Evolutionary conservation across 2,113 vertebrate genomes (phyloP).

Genomic region (Chloropsis cyanopogon): DNA sequence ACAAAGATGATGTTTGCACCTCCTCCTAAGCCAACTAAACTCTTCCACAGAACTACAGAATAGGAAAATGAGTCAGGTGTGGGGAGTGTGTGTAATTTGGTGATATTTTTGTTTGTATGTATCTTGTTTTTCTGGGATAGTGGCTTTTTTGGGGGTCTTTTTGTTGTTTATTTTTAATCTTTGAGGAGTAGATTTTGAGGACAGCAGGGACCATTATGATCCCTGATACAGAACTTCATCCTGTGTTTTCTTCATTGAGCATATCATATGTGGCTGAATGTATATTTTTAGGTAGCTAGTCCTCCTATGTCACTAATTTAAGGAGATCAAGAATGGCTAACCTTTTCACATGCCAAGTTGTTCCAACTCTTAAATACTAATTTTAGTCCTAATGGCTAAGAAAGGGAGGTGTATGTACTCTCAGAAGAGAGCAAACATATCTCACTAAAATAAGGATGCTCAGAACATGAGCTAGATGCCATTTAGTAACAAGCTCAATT

Average conservation of each 20-base stretch:
- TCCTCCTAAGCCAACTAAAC: background rate
- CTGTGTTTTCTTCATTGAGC: background rate
- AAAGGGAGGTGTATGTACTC: background rate
- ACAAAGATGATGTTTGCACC: background rate
- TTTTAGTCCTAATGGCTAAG: background rate
- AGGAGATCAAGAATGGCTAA: background rate
- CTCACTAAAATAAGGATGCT: background rate
- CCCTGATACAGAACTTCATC: background rate
- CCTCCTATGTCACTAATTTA: no score
- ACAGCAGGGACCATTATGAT: background rate
- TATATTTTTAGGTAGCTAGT: background rate
- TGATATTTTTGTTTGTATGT: background rate
- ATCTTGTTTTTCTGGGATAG: background rate
- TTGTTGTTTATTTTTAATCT: background rate
- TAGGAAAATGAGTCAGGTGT: background rate
- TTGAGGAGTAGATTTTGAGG: background rate
- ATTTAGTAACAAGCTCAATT: background rate
- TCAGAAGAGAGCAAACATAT: background rate
- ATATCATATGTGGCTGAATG: background rate
- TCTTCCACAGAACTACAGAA: background rate
- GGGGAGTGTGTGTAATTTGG: background rate
- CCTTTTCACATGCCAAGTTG: background rate
- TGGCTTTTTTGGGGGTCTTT: background rate
- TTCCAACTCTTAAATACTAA: background rate
- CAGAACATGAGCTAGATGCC: background rate